Base-by-base conservation (phyloP, 1,140 invertebrate species). In the Lordiphosa mommai region DNA sequence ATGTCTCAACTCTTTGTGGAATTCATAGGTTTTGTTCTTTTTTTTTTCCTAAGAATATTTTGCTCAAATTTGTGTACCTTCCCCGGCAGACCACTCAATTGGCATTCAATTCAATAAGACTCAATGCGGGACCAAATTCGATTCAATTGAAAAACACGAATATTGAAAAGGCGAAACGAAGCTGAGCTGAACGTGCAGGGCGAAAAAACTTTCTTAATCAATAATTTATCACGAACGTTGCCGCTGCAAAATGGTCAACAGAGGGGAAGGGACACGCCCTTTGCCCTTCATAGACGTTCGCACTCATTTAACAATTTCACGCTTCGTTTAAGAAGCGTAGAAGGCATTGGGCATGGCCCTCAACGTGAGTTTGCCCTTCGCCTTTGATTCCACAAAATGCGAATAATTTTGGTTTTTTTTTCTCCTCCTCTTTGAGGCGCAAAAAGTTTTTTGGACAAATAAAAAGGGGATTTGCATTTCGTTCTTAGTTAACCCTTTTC, bases 271-370 rank as follows among this genome's bases (percentile, higher is more conserved):
- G 50, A 13, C 17, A 16, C 23, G 8, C 30, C 44, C 46, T 43
- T 44, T 38, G 36, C 41, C 14, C 48, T 17, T 29, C 32, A 48
- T 55, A 61, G 68, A 64, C 53, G 47, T 82, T 87, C 60, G 72
- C 84, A 86, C 84, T 86, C 74, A 87, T 82, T 87, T 87, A 87
- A 86, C 79, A 86, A 85, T 86, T 85, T 85, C 60, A 85, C 73
- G 80, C 80, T 85, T 85, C 79, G 79, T 86, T 85, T 74, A 74
- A 63, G 66, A 47, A 57, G 38, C 74, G 66, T 80, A 49, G 66
- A 67, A 61, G 61, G 61, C 55, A 70, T 65, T 65, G 23, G 23
- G 72, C 46, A 49, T 17, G 16, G 13, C 27, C 23, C 44, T 33
- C 46, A 16, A 12, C 33, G 49, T 61, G 43, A 36, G 51, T 48